Evolutionary conservation across 2,888 invertebrate species (phyloP).

Genomic region (Petrolisthes manimaculis): DNA sequence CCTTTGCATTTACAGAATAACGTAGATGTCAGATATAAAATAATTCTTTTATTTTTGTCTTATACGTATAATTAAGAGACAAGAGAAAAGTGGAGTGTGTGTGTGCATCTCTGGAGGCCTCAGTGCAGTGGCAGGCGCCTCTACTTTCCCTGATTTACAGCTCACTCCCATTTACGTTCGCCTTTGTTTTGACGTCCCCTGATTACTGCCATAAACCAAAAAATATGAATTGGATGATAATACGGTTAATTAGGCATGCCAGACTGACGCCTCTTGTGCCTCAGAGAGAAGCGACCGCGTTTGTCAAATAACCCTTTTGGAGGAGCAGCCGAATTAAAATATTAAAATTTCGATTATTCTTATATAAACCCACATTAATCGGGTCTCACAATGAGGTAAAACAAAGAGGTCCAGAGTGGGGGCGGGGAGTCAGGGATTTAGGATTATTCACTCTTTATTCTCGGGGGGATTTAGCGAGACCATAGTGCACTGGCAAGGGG

Average conservation of each 20-base stretch:
- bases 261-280: not conserved
- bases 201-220: conserved; percentile 25
- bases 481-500: not conserved
- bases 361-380: conserved; percentile 43
- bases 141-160: conserved; percentile 27
- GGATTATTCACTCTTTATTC: conserved; percentile 16
- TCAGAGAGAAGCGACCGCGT: not conserved
- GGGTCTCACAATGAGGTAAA: conserved; percentile 41
- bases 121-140: no score
- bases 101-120: not conserved
- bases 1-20: no score
- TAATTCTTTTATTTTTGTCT: no score
- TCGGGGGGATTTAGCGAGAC: not conserved
- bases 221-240: conserved; percentile 25
- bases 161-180: conserved; percentile 10
- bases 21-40: no score
- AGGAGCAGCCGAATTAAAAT: conserved; percentile 26
- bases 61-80: no score
- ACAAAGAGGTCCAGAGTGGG: conserved; percentile 36
- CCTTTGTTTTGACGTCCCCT: conserved; percentile 24
- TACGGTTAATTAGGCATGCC: conserved; percentile 27
- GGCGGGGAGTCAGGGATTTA: conserved; percentile 25
- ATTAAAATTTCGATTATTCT: conserved; percentile 54
- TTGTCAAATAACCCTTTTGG: conserved; percentile 42
- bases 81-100: not conserved